Evolutionary conservation across 1,140 invertebrate genomes (phyloP), one percentile per base, ranked within the genome.

Genomic region (Adoxophyes honmai): DNA sequence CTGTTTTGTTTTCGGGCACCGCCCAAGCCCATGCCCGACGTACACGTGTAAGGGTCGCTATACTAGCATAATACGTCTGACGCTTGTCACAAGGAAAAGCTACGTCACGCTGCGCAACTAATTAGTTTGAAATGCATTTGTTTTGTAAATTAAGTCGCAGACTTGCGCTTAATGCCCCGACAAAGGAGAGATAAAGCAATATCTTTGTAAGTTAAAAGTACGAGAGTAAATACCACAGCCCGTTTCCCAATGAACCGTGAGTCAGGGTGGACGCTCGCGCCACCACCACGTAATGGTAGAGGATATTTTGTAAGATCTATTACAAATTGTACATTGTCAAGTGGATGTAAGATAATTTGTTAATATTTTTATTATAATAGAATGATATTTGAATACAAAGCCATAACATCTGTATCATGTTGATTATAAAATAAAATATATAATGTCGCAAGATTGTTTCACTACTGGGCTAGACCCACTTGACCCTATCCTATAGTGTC

Each of bases 371-470:
- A 88, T 86, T 83, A 86, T 80, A 74, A 80, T 81, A 85, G 74
- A 81, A 78, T 62, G 66, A 81, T 80, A 80, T 82, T 86, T 88
- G 78, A 85, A 84, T 82, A 81, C 73, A 78, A 85, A 88, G 80
- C 83, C 81, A 82, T 88, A 88, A 86, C 83, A 84, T 85, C 83
- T 86, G 81, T 86, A 88, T 84, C 78, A 84, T 86, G 81, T 88
- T 88, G 77, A 82, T 78, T 78, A 83, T 81, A 69, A 83, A 78
- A 84, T 84, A 84, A 86, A 85, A 85, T 39, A 84, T 81, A 75
- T 75, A 67, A 73, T 68, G 57, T 64, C 69, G 60, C 66, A 51
- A 59, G 13, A 13, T 13, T 44, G 53, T 35, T 63, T 73, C 68
- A 6, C n/a, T n/a, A n/a, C n/a, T n/a, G n/a, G n/a, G n/a, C n/a